Base-by-base conservation (phyloP, 1,140 invertebrate species). In the Macrotrachela quadricornifera region DNA sequence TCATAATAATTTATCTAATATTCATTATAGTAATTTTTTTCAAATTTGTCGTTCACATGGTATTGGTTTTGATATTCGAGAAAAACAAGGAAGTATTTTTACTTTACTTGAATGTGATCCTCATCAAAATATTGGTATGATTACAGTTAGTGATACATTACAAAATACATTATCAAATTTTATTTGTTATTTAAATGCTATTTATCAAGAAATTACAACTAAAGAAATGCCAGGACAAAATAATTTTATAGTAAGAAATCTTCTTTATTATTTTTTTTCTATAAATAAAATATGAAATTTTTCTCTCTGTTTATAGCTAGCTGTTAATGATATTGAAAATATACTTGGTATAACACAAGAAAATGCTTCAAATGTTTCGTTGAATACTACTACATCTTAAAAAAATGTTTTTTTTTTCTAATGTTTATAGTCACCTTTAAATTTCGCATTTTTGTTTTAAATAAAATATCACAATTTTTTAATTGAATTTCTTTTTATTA, bases 21-120 rank as follows among this genome's bases (percentile, higher is more conserved):
- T 71, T 30, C 67, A 70, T 50, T 71, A 70, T 56, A 67, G 67
- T 54, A 67, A 69, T 12, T 71, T 69, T 59, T 71, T 71, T 60
- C 68, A 71, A 56, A 68, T 70, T 64, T 71, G 69, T 55, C 57
- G 69, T 42, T 67, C 69, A 17, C 65, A 70, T 56, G 66, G 66
- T 30, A 69, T 71, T 50, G 69, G 69, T 1, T 71, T 64, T 59
- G 68, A 71, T 55, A 63, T 71, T 30, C 21, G 21, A 2, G 21
- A 69, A 54, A 70, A 69, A 51, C 63, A 68, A 55, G 68, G 68
- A 6, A 63, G 65, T 46, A 62, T 64, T 16, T 71, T 71, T 49
- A 68, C 64, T 38, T 54, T 71, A 13, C 59, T 69, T 42, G 68
- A 71, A 58, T 66, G 65, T 55, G 60, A 63, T 46, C 67, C 66